Base-by-base conservation (phyloP, 1,140 invertebrate species). In the Heliconius himera region DNA sequence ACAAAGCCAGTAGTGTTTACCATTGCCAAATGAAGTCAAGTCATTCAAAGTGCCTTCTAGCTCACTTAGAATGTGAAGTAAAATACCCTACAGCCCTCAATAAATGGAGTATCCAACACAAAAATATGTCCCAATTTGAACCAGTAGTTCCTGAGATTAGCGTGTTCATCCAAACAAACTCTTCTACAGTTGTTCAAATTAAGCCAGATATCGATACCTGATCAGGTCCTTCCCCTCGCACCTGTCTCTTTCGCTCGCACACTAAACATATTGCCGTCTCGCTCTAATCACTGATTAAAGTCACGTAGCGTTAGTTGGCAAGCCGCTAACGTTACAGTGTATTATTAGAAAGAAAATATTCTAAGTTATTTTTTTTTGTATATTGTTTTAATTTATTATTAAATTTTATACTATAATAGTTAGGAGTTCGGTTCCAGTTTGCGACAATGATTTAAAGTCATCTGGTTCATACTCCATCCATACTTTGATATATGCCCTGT, bases 151-250 rank as follows among this genome's bases (percentile, higher is more conserved):
- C 49, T 51, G 49, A 51, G 49, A 51, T 51, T 18, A 51, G 49
- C 6, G 49, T 51, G 49, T 18, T 51, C 16, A 51, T 1, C 5
- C 49, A 51, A 66, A 66, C 60, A 66, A 29, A 22, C 60, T 60
- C 56, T 66, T 66, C n/a, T 29, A 66, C 26, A 66, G 60, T 66
- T 66, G 60, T 66, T 66, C 60, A 66, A 66, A 66, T 66, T 66
- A 13, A 66, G 60, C 60, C 60, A 66, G 60, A 66, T 70, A 74
- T 79, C 78, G 49, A 79, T 80, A 80, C 79, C 74, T 80, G 79
- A 60, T 79, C 73, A 75, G 78, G 74, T 80, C 79, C 79, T 80
- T 80, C 72, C 76, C 79, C 79, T 74, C 54, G 60, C 74, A 20
- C 0, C 74, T 29, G 54, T 80, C 79, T 71, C 70, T 66, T 11